phyloP scores from a whole-genome alignment of 2,888 invertebrate genomes.

The Gerris lacustris region DNA sequence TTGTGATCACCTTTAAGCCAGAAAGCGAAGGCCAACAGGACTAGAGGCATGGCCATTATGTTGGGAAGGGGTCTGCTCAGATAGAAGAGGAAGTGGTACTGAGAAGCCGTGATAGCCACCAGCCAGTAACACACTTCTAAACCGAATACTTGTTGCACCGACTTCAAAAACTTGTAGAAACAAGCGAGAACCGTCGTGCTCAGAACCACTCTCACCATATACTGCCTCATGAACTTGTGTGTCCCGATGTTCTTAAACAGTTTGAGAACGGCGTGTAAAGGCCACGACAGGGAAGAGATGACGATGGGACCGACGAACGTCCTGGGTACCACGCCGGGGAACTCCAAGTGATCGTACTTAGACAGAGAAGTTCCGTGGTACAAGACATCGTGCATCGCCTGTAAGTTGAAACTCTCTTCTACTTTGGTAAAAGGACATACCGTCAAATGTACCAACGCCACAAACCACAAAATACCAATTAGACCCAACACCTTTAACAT shows the following conservation, averaged over 20 bases:
- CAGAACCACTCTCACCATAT: constrained; percentile 75
- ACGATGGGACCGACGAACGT: constrained; percentile 86
- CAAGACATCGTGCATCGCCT: constrained; percentile 93
- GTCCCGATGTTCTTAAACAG: constrained; percentile 43
- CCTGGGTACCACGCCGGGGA: constrained; percentile 94
- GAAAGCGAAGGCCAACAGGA: constrained; percentile 67
- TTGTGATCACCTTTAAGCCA: constrained; percentile 69
- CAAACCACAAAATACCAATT: constrained; percentile 35
- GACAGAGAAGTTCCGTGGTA: constrained; percentile 73
- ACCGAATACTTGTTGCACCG: constrained; percentile 68
- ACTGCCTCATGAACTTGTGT: constrained; percentile 79
- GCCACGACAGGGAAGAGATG: constrained; percentile 64
- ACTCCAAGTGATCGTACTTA: constrained; percentile 95
- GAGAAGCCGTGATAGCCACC: constrained; percentile 69
- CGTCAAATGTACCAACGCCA: constrained; percentile 65
- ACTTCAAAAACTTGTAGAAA: constrained; percentile 59
- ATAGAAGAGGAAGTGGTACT: constrained; percentile 98
- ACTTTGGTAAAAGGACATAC: constrained; percentile 96
- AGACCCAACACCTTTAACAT: not conserved
- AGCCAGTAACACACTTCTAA: constrained; percentile 67
- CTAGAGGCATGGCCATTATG: constrained; percentile 80
- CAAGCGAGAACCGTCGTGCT: constrained; percentile 61
- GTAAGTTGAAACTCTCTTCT: constrained; percentile 97
- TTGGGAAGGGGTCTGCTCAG: constrained; percentile 89
- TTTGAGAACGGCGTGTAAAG: constrained; percentile 56